Evolutionary conservation across 2,888 invertebrate species (phyloP).

Genomic region (Altica lythri): DNA sequence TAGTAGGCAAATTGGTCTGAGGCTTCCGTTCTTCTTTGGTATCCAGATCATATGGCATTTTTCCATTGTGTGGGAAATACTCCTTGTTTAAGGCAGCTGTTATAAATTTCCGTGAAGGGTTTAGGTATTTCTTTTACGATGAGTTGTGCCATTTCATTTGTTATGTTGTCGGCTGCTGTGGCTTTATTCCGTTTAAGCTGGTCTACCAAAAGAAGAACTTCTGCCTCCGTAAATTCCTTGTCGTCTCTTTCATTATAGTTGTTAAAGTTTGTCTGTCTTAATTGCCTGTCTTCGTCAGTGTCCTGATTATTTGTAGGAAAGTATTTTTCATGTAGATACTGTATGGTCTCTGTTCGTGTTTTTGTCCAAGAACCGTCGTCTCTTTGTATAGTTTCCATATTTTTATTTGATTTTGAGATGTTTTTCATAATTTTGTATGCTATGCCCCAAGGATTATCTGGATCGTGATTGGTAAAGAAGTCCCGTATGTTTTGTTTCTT

Average conservation of each 20-base stretch:
- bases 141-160: neutral
- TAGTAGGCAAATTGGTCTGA: too few species aligned
- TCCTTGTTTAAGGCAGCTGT: neutral
- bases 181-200: neutral
- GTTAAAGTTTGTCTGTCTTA: too few species aligned
- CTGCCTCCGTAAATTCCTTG: too few species aligned
- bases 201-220: neutral
- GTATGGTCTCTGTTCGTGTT: neutral
- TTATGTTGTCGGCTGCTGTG: neutral
- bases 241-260: too few species aligned
- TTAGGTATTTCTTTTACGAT: neutral
- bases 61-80: too few species aligned
- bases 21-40: too few species aligned
- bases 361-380: too few species aligned
- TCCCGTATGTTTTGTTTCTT: neutral
- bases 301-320: neutral
- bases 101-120: neutral
- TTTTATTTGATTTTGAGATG: too few species aligned
- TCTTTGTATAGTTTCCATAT: too few species aligned
- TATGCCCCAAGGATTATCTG: neutral
- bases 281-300: too few species aligned
- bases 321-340: neutral
- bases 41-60: too few species aligned
- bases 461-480: neutral
- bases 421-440: neutral